Evolutionary conservation across 2,113 vertebrate genomes (phyloP).

Genomic region (Empidonax traillii): DNA sequence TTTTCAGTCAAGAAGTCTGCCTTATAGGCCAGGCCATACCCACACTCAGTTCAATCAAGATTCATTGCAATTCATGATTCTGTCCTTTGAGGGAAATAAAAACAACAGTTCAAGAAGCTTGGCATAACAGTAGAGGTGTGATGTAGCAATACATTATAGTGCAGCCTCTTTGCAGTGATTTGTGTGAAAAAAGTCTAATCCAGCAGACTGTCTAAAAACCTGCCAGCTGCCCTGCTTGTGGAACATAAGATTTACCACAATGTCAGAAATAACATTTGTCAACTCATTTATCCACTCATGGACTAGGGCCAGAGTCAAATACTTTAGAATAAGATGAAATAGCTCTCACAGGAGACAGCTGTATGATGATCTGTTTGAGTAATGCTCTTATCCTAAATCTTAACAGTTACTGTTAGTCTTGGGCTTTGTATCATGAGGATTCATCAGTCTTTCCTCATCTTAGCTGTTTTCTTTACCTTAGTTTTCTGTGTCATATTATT

Average conservation of each 20-base stretch:
- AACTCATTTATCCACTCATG: conserved; percentile 26
- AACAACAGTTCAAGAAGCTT: background rate
- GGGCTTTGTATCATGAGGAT: background rate
- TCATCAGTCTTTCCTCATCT: background rate
- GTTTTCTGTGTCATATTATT: background rate
- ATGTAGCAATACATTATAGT: background rate
- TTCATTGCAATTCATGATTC: background rate
- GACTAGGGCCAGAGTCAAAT: background rate
- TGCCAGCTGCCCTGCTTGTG: background rate
- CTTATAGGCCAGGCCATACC: background rate
- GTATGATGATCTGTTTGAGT: conserved; percentile 7
- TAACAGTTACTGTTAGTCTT: background rate
- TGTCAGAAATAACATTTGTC: conserved; percentile 40
- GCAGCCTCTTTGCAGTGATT: background rate
- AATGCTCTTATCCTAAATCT: conserved; percentile 19
- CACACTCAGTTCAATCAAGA: background rate
- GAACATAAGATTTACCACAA: conserved; percentile 21
- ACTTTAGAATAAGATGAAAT: conserved; percentile 8
- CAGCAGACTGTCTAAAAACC: background rate
- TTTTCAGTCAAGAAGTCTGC: background rate
- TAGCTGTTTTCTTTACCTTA: background rate
- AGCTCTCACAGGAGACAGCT: conserved; percentile 26
- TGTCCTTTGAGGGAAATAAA: background rate
- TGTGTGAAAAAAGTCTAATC: background rate
- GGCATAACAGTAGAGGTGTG: background rate